These are phyloP conservation scores for Thymallus thymallus DNA, from an alignment of 2,113 vertebrate genomes.

Conservation along the genomic window DNA sequence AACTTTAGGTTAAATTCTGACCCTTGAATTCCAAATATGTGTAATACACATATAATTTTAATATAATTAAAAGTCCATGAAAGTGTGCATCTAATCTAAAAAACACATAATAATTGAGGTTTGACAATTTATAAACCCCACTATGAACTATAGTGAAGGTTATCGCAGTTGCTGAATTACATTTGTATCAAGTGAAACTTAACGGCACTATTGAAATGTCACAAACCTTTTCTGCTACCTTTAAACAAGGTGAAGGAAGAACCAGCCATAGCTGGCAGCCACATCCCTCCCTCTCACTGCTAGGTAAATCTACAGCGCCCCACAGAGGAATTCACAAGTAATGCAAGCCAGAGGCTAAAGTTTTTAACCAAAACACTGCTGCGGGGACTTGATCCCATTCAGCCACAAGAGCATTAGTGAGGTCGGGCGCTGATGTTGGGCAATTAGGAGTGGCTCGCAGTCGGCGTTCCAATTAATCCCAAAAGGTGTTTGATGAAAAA, in stretches of 20 bases:
- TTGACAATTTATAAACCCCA: conserved; percentile 3
- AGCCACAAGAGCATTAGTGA: no score
- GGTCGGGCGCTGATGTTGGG: no score
- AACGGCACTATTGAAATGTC: neutral
- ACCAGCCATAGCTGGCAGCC: neutral
- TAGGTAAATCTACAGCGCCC: conserved; percentile 41
- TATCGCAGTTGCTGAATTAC: neutral
- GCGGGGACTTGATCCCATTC: no score
- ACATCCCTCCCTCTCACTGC: neutral
- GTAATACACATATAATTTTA: neutral
- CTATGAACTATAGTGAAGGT: neutral
- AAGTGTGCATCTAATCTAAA: neutral
- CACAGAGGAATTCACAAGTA: conserved; percentile 30
- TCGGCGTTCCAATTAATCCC: no score
- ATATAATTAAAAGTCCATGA: neutral
- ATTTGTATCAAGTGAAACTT: neutral
- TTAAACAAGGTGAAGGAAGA: neutral
- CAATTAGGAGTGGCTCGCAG: no score
- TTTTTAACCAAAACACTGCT: no score
- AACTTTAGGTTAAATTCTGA: neutral
- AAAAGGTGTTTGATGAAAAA: no score
- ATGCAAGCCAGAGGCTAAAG: neutral
- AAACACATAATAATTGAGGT: neutral
- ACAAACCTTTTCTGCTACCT: neutral
- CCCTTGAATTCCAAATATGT: neutral